Conservation (phyloP, 2,888 invertebrate genomes). For the Aporophyla nigra region DNA sequence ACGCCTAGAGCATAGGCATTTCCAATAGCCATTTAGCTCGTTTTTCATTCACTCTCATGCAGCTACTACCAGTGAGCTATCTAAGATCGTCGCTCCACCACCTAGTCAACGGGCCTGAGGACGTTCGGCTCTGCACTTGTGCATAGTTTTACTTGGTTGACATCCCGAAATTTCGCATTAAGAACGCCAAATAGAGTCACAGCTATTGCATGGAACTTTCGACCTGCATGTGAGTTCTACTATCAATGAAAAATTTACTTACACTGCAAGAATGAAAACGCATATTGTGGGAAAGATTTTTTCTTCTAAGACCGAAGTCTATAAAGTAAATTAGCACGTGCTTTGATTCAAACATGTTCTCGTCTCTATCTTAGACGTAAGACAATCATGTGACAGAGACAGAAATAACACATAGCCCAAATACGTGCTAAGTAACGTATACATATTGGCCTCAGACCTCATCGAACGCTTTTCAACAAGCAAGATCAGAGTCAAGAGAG, state of each 20-base stretch:
- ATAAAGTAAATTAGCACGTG: too few species aligned
- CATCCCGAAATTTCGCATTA: too few species aligned
- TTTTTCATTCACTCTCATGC: background rate
- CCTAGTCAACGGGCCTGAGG: background rate
- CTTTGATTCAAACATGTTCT: too few species aligned
- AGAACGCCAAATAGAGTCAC: background rate
- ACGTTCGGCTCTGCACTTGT: background rate
- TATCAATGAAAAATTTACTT: background rate
- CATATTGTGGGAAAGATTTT: too few species aligned
- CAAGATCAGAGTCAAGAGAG: background rate
- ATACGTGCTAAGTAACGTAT: too few species aligned
- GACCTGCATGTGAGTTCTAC: background rate
- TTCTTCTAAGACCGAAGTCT: too few species aligned
- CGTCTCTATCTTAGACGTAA: too few species aligned
- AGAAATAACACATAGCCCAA: too few species aligned
- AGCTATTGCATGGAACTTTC: background rate
- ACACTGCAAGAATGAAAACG: background rate
- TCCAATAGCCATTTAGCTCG: background rate
- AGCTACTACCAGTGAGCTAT: background rate
- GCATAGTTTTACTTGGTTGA: background rate
- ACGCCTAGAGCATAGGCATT: too few species aligned
- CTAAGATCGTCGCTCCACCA: background rate
- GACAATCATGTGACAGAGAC: too few species aligned
- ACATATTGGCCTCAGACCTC: background rate
- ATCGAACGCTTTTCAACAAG: background rate